Evolutionary conservation across 2,888 invertebrate species (phyloP).

Genomic region (Drosophila demipolita): DNA sequence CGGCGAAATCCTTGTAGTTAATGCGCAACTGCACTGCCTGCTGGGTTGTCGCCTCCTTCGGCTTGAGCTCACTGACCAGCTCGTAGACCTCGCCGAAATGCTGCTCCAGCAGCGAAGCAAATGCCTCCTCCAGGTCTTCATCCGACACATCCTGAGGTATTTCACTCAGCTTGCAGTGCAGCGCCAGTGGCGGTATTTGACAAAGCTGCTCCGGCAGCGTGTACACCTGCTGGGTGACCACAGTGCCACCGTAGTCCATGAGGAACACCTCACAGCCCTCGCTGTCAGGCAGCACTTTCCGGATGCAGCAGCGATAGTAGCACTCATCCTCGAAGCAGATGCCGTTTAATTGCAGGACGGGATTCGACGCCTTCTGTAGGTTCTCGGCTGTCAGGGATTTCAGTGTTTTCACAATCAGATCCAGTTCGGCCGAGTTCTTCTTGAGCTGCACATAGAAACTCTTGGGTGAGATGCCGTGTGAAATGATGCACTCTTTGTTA

Average conservation of each 20-base stretch:
- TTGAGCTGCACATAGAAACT: slow-evolving; percentile 90
- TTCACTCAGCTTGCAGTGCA: slow-evolving; percentile 73
- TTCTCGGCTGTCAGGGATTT: slow-evolving; percentile 70
- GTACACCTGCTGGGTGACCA: slow-evolving; percentile 86
- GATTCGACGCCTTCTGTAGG: slow-evolving; percentile 32
- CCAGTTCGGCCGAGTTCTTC: slow-evolving; percentile 82
- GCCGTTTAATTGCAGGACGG: slow-evolving; percentile 32
- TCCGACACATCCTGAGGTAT: slow-evolving; percentile 68
- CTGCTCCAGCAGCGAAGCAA: slow-evolving; percentile 85
- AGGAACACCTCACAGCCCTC: slow-evolving; percentile 89
- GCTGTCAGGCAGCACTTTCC: slow-evolving; percentile 88
- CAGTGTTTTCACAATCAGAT: slow-evolving; percentile 70
- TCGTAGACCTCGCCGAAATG: slow-evolving; percentile 87
- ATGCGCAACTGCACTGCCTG: slow-evolving; percentile 87
- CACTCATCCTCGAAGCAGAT: slow-evolving; percentile 88
- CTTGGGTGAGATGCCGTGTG: slow-evolving; percentile 88
- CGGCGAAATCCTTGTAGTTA: slow-evolving; percentile 86
- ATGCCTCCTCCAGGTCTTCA: slow-evolving; percentile 71
- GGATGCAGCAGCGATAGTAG: slow-evolving; percentile 92
- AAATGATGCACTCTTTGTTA: slow-evolving; percentile 87
- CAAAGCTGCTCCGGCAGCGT: slow-evolving; percentile 87
- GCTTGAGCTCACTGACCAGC: slow-evolving; percentile 86
- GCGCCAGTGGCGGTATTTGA: slow-evolving; percentile 81
- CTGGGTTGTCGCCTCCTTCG: slow-evolving; percentile 84
- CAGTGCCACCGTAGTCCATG: slow-evolving; percentile 89